Conservation (phyloP, 2,797 vertebrate species). For the Dicrostonyx torquatus region DNA sequence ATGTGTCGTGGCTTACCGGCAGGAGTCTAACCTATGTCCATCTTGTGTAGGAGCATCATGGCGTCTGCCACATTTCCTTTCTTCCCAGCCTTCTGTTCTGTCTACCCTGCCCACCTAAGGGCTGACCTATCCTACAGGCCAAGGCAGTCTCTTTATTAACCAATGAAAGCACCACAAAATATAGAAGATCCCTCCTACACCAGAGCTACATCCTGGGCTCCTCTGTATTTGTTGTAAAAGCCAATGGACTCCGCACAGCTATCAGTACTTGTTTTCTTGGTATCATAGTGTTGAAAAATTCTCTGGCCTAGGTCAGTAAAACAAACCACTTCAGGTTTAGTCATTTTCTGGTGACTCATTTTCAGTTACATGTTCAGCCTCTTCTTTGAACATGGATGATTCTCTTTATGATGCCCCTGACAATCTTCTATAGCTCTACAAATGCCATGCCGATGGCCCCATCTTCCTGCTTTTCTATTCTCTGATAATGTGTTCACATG, state of each 20-base stretch:
- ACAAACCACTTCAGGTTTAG: background rate
- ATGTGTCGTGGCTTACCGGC: too few relatives aligned
- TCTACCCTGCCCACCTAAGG: too few relatives aligned
- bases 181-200: too few relatives aligned
- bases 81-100: too few relatives aligned
- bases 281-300: background rate
- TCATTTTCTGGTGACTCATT: background rate
- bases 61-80: too few relatives aligned
- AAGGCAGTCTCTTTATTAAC: too few relatives aligned
- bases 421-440: background rate
- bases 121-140: too few relatives aligned
- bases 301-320: background rate
- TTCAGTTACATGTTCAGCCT: background rate
- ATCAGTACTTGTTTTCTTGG: background rate
- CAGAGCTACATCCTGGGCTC: background rate
- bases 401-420: constrained; percentile 14
- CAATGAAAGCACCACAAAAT: too few relatives aligned
- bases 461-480: background rate
- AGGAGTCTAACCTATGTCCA: too few relatives aligned
- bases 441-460: background rate
- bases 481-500: background rate
- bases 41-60: too few relatives aligned
- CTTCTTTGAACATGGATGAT: background rate
- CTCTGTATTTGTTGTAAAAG: constrained; percentile 16
- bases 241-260: background rate